These are phyloP conservation scores for Eretmochelys imbricata DNA, from an alignment of 2,113 vertebrate genomes.

Conservation along the genomic window DNA sequence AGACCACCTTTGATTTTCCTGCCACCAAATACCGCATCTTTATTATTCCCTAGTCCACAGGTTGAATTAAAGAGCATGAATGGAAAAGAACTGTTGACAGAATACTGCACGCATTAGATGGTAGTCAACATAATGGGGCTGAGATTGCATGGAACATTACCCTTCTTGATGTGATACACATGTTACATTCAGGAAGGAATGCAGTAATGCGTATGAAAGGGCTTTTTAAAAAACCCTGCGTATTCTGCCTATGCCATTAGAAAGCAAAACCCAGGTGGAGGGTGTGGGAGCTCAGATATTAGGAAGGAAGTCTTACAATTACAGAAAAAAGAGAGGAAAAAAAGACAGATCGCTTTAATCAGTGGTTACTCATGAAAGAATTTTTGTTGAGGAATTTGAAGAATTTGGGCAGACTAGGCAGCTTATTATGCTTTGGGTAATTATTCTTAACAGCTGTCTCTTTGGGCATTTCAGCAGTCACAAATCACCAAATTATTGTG, in stretches of 20 bases:
- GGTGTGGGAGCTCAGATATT: not conserved
- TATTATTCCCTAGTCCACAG: not conserved
- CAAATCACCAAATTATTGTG: not conserved
- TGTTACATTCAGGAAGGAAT: not conserved
- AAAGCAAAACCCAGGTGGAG: not conserved
- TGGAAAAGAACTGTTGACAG: not conserved
- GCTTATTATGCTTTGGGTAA: not conserved
- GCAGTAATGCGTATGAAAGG: not conserved
- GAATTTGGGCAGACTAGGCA: not conserved
- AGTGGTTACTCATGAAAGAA: not conserved
- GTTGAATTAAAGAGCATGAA: not conserved
- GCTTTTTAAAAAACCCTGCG: not conserved
- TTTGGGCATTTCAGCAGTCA: not conserved
- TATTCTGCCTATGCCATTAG: not conserved
- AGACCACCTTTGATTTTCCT: conserved; percentile 3
- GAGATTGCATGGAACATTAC: not conserved
- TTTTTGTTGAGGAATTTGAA: not conserved
- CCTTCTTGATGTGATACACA: not conserved
- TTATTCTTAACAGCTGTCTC: not conserved
- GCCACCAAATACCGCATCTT: not conserved
- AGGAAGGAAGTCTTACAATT: not conserved
- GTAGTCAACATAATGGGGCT: not conserved
- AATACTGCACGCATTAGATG: not conserved
- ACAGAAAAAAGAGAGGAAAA: not conserved
- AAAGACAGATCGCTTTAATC: not conserved